phyloP scores from a whole-genome alignment of 2,113 vertebrate species.

The Phalacrocorax aristotelis region DNA sequence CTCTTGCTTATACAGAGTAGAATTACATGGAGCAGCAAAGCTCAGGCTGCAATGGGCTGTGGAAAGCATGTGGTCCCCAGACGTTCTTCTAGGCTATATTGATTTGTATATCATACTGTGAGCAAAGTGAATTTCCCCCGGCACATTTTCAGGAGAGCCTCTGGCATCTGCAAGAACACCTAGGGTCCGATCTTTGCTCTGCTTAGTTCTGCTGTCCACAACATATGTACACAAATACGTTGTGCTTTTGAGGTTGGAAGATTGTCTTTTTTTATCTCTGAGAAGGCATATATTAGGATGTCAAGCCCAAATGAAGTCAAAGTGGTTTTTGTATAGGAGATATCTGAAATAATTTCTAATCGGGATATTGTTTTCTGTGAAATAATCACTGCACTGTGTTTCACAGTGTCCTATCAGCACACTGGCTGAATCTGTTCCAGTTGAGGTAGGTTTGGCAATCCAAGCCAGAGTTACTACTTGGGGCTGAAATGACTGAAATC shows the following conservation, averaged over 20 bases:
- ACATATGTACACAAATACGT: fast-evolving
- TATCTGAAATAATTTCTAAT: background rate
- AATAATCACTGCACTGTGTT: background rate
- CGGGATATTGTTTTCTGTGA: background rate
- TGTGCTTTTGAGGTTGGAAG: background rate
- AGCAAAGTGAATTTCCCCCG: background rate
- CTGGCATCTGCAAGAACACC: background rate
- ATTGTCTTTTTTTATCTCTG: background rate
- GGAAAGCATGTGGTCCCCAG: background rate
- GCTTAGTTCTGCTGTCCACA: background rate
- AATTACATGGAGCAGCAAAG: background rate
- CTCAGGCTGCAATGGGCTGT: background rate
- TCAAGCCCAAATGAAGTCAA: background rate
- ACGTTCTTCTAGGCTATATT: background rate
- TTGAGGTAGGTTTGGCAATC: background rate
- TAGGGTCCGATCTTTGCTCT: background rate
- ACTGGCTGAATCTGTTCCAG: background rate
- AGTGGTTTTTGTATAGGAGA: background rate
- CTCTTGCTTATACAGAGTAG: background rate
- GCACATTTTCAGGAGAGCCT: background rate
- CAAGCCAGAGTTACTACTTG: background rate
- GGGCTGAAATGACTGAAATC: background rate
- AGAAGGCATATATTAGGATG: background rate
- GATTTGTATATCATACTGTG: background rate
- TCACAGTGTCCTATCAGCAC: background rate